Evolutionary conservation across 2,113 vertebrate species (phyloP), one percentile per base, ranked within the genome.

Genomic region (Calypte anna): DNA sequence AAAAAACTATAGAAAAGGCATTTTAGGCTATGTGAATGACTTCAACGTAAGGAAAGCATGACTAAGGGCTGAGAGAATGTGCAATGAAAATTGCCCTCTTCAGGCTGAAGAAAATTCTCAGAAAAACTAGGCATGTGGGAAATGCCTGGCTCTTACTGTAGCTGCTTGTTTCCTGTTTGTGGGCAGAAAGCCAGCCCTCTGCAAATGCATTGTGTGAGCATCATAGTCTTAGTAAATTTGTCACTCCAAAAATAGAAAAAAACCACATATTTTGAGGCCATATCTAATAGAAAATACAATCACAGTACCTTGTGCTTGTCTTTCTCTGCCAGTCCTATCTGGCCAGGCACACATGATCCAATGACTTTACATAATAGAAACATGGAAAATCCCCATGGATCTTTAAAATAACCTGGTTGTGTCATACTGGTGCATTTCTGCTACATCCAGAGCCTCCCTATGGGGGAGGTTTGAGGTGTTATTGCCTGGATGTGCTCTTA

Each of bases 61-160:
- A 98, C 96, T 98, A 97, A 97, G 96, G 96, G 88, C 92, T 91
- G 81, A 86, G 94, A 97, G 90, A 98, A 98, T 96, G 93, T 2
- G 27, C 84, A 95, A 23, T 61, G 70, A 95, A 92, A 96, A 66
- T 91, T 86, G 93, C 93, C 63, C 96, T 97, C 90, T 91, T 81
- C 86, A 96, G 89, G 84, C 77, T 91, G 76, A 91, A 96, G 95
- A 98, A 94, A 97, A 97, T 98, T 98, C 97, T 96, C 98, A 98
- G 98, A 98, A 98, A 97, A 94, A 87, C 84, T 48, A 94, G 88
- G 85, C 96, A 96, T 51, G 28, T 12, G 91, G 97, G 98, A 98
- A 98, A 97, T 97, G 97, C 97, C 96, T 97, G 88, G 86, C 82
- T 93, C 78, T 87, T 96, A 96, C 88, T 44, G 12, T 91, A 93